phyloP scores from a whole-genome alignment of 2,888 invertebrate genomes.

The Cyclophora albipunctata region DNA sequence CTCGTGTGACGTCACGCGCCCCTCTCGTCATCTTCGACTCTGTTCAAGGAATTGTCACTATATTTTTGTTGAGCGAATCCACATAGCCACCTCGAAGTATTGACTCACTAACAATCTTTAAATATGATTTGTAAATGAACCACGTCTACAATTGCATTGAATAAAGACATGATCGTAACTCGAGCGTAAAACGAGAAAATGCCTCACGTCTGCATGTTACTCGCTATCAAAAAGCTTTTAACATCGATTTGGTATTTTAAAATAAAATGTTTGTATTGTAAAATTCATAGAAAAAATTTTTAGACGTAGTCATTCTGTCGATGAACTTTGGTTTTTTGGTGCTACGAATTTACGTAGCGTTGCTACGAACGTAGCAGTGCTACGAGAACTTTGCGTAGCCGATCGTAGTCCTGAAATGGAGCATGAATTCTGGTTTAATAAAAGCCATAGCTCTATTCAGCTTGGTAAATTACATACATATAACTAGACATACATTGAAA shows the following conservation, averaged over 20 bases:
- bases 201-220: conserved; percentile 10
- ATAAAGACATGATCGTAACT: conserved; percentile 11
- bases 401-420: neutral
- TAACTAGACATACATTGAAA: no score
- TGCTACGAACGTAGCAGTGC: conserved; percentile 26
- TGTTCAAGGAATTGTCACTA: conserved; percentile 68
- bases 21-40: conserved; percentile 73
- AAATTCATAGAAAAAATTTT: no score
- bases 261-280: conserved; percentile 8
- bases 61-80: conserved; percentile 34
- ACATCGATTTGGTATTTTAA: conserved; percentile 12
- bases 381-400: conserved; percentile 12
- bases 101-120: neutral
- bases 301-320: conserved; percentile 3
- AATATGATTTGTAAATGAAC: conserved; percentile 7
- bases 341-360: conserved; percentile 28
- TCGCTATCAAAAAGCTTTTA: conserved; percentile 13
- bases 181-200: conserved; percentile 4
- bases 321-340: conserved; percentile 23
- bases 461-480: no score
- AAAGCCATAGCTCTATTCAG: neutral
- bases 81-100: neutral
- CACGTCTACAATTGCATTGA: conserved; percentile 4
- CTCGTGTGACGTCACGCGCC: conserved; percentile 67
- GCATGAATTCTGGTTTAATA: conserved; percentile 3